Conservation (phyloP, 2,888 invertebrate genomes). For the Pseudoips prasinana region DNA sequence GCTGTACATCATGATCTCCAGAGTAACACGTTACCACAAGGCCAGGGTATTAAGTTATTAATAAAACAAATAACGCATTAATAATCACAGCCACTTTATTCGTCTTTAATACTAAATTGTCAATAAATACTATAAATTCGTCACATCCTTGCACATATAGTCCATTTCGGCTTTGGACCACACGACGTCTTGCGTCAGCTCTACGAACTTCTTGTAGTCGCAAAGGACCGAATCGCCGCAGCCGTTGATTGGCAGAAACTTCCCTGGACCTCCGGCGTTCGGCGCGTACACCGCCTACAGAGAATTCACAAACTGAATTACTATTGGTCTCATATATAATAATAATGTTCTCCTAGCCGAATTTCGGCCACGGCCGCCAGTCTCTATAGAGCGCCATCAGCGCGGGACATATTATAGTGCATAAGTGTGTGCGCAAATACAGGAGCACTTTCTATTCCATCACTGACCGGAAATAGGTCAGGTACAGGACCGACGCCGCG, state of each 20-base stretch:
- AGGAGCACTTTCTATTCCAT: too few relatives aligned
- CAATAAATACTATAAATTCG: constrained; percentile 17
- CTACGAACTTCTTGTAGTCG: constrained; percentile 70
- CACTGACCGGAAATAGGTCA: too few relatives aligned
- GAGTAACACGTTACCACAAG: too few relatives aligned
- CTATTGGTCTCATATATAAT: too few relatives aligned
- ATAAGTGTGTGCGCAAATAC: too few relatives aligned
- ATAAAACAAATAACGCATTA: constrained; percentile 17
- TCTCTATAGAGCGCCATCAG: too few relatives aligned
- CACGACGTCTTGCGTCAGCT: constrained; percentile 52
- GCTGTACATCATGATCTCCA: too few relatives aligned
- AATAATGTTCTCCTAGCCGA: too few relatives aligned
- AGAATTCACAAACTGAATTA: constrained; percentile 7
- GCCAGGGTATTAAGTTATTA: too few relatives aligned
- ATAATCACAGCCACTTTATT: constrained; percentile 60
- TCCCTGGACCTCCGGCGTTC: constrained; percentile 59
- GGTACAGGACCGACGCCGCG: too few relatives aligned
- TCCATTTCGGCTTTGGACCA: constrained; percentile 46
- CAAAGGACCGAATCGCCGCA: constrained; percentile 69
- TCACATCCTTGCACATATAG: constrained; percentile 33
- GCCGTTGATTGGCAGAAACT: constrained; percentile 62
- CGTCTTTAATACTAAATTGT: constrained; percentile 14
- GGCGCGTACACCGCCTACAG: constrained; percentile 71
- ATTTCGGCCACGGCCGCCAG: too few relatives aligned
- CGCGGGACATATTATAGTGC: too few relatives aligned